A percentile compares a stretch with the other conserved stretches of the same genome.
These are phyloP conservation scores for Atta colombica DNA, from an alignment of 1,140 invertebrate species.

Conservation along the genomic window DNA sequence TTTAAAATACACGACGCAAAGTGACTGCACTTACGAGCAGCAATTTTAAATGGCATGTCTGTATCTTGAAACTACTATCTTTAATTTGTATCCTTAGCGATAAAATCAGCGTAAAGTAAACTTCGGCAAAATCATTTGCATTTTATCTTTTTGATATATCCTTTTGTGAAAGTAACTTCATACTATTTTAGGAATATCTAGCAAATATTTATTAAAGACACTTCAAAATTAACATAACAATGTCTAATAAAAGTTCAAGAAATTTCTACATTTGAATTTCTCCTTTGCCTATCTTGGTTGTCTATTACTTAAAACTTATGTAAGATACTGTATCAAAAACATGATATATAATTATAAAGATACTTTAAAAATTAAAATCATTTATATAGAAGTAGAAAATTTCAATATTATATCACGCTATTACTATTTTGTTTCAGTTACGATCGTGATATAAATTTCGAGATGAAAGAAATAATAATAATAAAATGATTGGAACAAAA, in stretches of 20 bases:
- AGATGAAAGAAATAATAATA: not conserved
- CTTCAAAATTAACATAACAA: constrained; percentile 49
- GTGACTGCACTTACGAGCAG: not conserved
- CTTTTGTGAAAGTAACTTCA: constrained; percentile 22
- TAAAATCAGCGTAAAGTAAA: constrained; percentile 20
- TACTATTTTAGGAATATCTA: constrained; percentile 30
- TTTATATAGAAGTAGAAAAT: not conserved
- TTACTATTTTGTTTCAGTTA: not conserved
- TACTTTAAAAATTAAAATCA: not conserved
- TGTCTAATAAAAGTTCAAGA: constrained; percentile 36
- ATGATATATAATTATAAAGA: constrained; percentile 20
- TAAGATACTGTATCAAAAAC: constrained; percentile 44
- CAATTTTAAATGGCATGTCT: not conserved
- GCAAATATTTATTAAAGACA: constrained; percentile 56
- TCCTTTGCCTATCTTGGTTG: not conserved
- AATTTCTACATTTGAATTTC: constrained; percentile 37
- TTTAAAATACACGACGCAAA: constrained; percentile 7
- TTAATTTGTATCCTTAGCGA: constrained; percentile 31
- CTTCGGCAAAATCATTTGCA: constrained; percentile 34
- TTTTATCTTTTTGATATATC: constrained; percentile 4
- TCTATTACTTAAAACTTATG: constrained; percentile 41
- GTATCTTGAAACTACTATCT: not conserved
- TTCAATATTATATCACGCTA: not conserved
- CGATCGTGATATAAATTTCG: not conserved
- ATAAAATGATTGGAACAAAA: not conserved